Conservation (phyloP, 2,888 invertebrate genomes). For the Sepioteuthis lessoniana region DNA sequence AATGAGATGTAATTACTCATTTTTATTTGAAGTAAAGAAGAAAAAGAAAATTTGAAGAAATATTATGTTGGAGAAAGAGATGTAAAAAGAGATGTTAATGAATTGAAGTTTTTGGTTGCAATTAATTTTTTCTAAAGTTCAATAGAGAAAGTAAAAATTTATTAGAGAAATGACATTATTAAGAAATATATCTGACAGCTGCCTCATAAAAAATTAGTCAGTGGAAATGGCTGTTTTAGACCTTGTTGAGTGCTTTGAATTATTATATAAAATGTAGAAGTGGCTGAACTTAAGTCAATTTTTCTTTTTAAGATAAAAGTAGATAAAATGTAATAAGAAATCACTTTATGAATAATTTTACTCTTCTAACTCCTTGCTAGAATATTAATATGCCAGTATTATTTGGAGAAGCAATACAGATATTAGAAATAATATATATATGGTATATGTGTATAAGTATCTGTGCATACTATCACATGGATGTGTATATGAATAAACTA, state of each 20-base stretch:
- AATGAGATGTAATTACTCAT: background rate
- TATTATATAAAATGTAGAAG: background rate
- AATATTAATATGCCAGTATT: too few species aligned
- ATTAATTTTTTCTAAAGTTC: background rate
- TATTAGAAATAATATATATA: too few species aligned
- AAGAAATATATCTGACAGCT: conserved; percentile 16
- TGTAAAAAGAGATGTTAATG: background rate
- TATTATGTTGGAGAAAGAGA: background rate
- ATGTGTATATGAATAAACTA: too few species aligned
- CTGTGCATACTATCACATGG: too few species aligned
- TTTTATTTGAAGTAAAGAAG: background rate
- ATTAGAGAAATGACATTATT: background rate
- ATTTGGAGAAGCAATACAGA: too few species aligned
- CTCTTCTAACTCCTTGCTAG: too few species aligned
- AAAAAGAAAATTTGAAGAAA: background rate
- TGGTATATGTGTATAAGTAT: too few species aligned
- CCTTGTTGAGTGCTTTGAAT: background rate
- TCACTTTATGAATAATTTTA: too few species aligned
- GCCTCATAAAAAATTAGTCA: background rate
- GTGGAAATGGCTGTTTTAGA: background rate
- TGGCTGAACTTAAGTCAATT: too few species aligned
- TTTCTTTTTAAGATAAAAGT: too few species aligned
- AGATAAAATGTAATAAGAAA: too few species aligned
- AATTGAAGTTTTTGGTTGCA: background rate
- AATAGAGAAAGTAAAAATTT: background rate